Percentiles rank a stretch among this genome's conserved stretches.
Evolutionary conservation across 2,113 vertebrate genomes (phyloP).

Genomic region (Stercorarius parasiticus): DNA sequence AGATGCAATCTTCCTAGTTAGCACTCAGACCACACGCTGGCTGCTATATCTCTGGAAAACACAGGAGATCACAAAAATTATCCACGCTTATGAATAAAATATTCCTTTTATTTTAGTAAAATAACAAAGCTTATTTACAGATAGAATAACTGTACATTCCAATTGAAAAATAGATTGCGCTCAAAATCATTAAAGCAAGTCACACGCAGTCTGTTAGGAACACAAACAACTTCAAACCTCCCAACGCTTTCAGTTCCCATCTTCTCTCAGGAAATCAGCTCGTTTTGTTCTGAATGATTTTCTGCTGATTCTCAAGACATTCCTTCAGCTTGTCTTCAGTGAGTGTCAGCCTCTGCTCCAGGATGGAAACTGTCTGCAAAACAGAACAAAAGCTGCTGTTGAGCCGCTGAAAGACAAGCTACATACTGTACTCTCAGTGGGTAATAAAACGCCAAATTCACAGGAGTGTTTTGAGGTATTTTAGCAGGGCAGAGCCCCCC

Average conservation of each 20-base stretch:
- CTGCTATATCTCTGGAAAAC: not conserved
- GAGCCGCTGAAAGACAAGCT: not conserved
- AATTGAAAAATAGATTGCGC: constrained; percentile 33
- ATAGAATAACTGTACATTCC: constrained; percentile 35
- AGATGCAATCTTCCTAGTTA: not conserved
- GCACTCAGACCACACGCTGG: not conserved
- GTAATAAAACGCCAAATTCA: not conserved
- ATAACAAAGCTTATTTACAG: constrained; percentile 65
- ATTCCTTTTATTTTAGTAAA: constrained; percentile 61
- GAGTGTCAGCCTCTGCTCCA: constrained; percentile 90
- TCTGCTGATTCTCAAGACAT: constrained; percentile 89
- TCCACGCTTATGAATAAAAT: constrained; percentile 5
- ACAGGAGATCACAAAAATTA: not conserved
- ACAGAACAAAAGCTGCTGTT: not conserved
- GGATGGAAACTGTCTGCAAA: constrained; percentile 81
- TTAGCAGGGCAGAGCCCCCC: not conserved
- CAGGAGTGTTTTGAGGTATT: not conserved
- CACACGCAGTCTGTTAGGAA: constrained; percentile 26
- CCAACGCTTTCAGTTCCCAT: constrained; percentile 10
- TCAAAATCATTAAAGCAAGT: constrained; percentile 23
- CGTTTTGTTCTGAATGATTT: constrained; percentile 76
- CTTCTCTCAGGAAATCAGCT: constrained; percentile 48
- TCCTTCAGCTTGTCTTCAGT: constrained; percentile 95
- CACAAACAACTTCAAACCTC: constrained; percentile 6
- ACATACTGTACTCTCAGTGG: not conserved